Evolutionary conservation across 2,888 invertebrate genomes (phyloP), one percentile per base, ranked within the genome.

Genomic region (Nemotelus nigrinus): DNA sequence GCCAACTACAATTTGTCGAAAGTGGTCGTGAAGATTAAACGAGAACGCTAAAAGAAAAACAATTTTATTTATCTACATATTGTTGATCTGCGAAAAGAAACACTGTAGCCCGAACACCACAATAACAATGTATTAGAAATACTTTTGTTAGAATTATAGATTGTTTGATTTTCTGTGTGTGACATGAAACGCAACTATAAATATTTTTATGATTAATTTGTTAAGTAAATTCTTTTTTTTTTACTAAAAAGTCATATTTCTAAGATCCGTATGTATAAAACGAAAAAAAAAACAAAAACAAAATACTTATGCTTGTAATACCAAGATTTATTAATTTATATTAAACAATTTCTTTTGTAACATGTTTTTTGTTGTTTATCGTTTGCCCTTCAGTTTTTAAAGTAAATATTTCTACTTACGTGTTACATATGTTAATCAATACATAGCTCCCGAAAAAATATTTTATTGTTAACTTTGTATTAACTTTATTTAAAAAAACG

Each of bases 201-300:
- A 63, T 75, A 64, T 77, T 74, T 74, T 74, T 74, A 74, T 74
- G 60, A 74, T 63, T 74, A 74, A 74, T 74, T 74, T 74, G 63
- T 74, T 63, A 60, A 74, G 48, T 60, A 58, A 74, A 48, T 77
- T 77, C 68, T 77, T 68, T 77, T 25, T 25, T 25, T 25, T 77
- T 77, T 77, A 78, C 77, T 78, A 78, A 79, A 79, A 79, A 79
- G 79, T 79, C 79, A 79, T 79, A 79, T 78, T 79, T 79, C 78
- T 79, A 79, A 79, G 79, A 58, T 68, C 50, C 75, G 74, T 75
- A 6, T 76, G 48, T 47, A 72, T 72, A 65, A 8, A 65, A 72
- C 58, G 6, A 44, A 72, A 72, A 58, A 76, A 64, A 65, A 76
- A 7, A 63, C 53, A 75, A 75, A 50, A 50, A 60, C 44, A 60